phyloP scores from a whole-genome alignment of 2,797 vertebrate species.

The Psittacula derbiana region DNA sequence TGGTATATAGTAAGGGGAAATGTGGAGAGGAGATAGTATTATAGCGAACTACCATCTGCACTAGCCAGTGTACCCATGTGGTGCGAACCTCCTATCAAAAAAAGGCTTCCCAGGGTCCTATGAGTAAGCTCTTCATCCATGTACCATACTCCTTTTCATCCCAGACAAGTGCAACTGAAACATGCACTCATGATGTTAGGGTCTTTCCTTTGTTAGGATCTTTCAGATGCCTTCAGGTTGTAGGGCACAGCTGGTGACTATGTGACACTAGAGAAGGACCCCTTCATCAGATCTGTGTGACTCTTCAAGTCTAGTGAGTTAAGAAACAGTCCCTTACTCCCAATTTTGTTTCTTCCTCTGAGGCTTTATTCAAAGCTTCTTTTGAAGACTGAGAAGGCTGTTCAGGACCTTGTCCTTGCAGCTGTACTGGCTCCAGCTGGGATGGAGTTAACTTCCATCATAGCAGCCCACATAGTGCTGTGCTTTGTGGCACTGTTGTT shows the following conservation, averaged over 20 bases:
- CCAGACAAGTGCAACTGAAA: not conserved
- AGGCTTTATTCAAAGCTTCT: not conserved
- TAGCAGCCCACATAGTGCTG: not conserved
- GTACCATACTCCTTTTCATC: not conserved
- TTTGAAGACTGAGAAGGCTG: not conserved
- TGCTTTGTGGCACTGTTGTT: not conserved
- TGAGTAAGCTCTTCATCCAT: not conserved
- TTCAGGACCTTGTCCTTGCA: not conserved
- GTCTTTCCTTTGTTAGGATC: not conserved
- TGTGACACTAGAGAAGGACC: not conserved
- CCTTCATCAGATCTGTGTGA: not conserved
- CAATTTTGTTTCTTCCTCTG: not conserved
- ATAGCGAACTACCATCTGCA: not conserved
- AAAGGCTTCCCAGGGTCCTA: not conserved
- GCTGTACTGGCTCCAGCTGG: not conserved
- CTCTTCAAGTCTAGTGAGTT: not conserved
- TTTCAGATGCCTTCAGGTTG: not conserved
- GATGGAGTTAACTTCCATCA: not conserved
- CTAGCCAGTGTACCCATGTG: not conserved
- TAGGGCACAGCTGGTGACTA: not conserved
- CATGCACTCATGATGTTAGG: not conserved
- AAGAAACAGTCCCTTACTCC: not conserved
- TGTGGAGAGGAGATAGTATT: not conserved
- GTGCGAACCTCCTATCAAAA: not conserved
- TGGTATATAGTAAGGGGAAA: not conserved